Percentiles rank a stretch among this genome's conserved stretches.
Conservation (phyloP, 2,888 invertebrate species). For the Tinea semifulvella region DNA sequence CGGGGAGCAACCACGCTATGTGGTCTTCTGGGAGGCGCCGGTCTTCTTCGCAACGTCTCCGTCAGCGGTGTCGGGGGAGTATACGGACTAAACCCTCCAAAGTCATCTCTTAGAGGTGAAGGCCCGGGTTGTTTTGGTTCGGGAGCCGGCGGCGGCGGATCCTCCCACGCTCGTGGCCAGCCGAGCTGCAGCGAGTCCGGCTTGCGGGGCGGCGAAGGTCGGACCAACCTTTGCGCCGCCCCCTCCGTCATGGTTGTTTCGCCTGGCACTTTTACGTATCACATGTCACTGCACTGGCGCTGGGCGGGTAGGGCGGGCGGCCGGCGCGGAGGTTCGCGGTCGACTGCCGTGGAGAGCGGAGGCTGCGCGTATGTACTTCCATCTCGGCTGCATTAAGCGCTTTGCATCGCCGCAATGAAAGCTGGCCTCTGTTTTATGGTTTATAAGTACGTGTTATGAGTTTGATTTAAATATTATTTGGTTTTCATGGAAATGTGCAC, state of each 20-base stretch:
- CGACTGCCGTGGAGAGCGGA: constrained; percentile 30
- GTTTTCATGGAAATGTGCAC: no score
- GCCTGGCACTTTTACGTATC: constrained; percentile 10
- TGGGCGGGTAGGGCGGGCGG: constrained; percentile 37
- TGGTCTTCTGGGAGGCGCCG: constrained; percentile 49
- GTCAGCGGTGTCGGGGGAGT: constrained; percentile 56
- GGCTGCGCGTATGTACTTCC: constrained; percentile 8
- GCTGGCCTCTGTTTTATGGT: constrained; percentile 3
- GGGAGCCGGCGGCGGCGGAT: constrained; percentile 61
- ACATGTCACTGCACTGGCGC: constrained; percentile 30
- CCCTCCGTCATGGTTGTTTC: constrained; percentile 7
- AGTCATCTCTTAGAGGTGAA: constrained; percentile 38
- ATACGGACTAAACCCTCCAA: constrained; percentile 64
- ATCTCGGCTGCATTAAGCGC: constrained; percentile 12
- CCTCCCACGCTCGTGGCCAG: constrained; percentile 49
- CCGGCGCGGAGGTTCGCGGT: constrained; percentile 33
- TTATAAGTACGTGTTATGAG: constrained; percentile 9
- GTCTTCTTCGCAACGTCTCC: constrained; percentile 26
- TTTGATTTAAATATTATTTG: not conserved
- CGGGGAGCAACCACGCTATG: constrained; percentile 62
- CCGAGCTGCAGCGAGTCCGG: constrained; percentile 49
- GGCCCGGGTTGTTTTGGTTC: constrained; percentile 29
- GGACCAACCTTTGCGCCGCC: constrained; percentile 12
- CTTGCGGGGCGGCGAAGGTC: constrained; percentile 25
- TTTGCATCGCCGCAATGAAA: constrained; percentile 13